Percentiles rank a stretch among this genome's conserved stretches.
Conservation (phyloP, 2,113 vertebrate genomes). For the Amphiprion ocellaris region DNA sequence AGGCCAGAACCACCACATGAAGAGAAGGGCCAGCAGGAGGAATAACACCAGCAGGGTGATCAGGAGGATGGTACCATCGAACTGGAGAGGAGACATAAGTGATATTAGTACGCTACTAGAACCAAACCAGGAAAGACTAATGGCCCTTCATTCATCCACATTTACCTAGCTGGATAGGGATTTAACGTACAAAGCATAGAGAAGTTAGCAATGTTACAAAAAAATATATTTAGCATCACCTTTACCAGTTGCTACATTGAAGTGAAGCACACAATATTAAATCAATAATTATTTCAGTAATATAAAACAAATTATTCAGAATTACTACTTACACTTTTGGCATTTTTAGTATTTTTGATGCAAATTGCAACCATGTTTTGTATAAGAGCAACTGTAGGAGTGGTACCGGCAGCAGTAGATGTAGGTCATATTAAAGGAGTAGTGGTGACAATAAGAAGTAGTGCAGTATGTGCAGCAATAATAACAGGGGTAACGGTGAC, state of each 20-base stretch:
- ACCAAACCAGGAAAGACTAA: background rate
- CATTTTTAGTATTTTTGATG: too few species aligned
- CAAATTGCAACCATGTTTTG: background rate
- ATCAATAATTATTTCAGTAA: too few species aligned
- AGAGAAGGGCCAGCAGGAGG: conserved; percentile 86
- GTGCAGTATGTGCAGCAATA: background rate
- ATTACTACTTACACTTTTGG: too few species aligned
- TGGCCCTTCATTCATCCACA: too few species aligned
- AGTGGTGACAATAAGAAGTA: background rate
- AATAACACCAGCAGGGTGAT: conserved; percentile 89
- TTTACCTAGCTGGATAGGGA: too few species aligned
- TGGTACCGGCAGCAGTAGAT: background rate
- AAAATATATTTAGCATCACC: too few species aligned
- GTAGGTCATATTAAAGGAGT: background rate
- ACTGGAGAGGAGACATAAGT: conserved; percentile 74
- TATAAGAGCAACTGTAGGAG: background rate
- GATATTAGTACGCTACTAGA: background rate
- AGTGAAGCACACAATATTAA: too few species aligned
- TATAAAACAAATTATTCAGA: too few species aligned
- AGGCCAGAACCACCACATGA: conserved; percentile 92
- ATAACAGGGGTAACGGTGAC: background rate
- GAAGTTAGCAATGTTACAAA: too few species aligned
- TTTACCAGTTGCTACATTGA: too few species aligned
- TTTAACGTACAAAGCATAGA: too few species aligned
- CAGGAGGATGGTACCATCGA: conserved; percentile 90